Conservation (phyloP, 2,797 vertebrate genomes). For the Hafferia zeledoni region DNA sequence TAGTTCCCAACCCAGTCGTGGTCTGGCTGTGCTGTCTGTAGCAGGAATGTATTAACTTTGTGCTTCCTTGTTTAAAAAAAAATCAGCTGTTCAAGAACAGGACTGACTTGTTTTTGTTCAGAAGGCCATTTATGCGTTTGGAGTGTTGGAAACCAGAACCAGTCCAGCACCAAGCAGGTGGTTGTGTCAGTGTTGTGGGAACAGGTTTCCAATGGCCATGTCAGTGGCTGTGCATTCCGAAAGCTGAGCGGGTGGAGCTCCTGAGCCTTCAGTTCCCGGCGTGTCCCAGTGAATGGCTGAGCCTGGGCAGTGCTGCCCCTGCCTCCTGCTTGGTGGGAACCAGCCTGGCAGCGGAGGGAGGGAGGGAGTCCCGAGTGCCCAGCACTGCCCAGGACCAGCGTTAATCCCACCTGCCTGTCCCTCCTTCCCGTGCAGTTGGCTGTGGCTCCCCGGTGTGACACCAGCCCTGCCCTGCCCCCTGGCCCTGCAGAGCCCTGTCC, state of each 20-base stretch:
- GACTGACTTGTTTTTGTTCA: slow-evolving; percentile 70
- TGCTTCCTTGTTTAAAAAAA: slow-evolving; percentile 77
- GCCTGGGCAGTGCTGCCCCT: neutral
- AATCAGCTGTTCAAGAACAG: slow-evolving; percentile 52
- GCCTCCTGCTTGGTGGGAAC: neutral
- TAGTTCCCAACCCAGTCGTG: slow-evolving; percentile 10
- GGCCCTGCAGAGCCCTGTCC: neutral
- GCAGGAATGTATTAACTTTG: slow-evolving; percentile 70
- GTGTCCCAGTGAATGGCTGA: neutral
- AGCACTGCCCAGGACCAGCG: neutral
- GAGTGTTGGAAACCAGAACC: neutral
- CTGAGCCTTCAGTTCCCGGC: neutral
- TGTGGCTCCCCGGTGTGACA: neutral
- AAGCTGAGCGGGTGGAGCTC: neutral
- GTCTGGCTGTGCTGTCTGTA: slow-evolving; percentile 41
- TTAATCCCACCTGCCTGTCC: neutral
- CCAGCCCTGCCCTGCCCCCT: neutral
- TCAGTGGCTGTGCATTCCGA: neutral
- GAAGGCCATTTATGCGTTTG: slow-evolving; percentile 75
- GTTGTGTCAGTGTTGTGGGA: neutral
- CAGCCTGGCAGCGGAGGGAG: neutral
- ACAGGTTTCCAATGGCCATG: neutral
- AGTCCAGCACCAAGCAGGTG: neutral
- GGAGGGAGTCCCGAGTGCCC: neutral
- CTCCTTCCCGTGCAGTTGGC: neutral